Conservation (phyloP, 2,113 vertebrate species). For the Corythaeola cristata region DNA sequence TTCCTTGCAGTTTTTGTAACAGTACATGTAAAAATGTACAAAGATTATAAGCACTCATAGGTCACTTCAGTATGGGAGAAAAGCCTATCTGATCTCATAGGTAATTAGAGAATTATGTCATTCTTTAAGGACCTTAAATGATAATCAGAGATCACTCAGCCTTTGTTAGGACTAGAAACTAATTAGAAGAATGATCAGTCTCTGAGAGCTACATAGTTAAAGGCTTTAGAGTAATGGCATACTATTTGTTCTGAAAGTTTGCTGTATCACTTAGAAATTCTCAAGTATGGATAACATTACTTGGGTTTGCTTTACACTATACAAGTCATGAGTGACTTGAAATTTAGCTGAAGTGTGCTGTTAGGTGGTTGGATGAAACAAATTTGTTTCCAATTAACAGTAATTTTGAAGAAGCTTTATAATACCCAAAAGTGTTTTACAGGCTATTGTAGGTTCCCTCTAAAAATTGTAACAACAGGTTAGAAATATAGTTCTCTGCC, state of each 20-base stretch:
- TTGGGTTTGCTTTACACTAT: background rate
- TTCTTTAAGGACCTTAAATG: background rate
- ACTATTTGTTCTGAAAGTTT: background rate
- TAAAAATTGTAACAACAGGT: background rate
- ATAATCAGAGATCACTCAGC: background rate
- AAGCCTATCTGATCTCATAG: background rate
- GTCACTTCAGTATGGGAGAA: background rate
- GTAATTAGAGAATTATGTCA: background rate
- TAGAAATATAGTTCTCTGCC: background rate
- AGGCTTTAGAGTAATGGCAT: background rate
- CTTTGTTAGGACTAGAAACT: background rate
- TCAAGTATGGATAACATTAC: background rate
- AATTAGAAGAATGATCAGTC: background rate
- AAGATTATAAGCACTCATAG: background rate
- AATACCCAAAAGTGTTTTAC: background rate
- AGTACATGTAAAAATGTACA: background rate
- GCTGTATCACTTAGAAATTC: background rate
- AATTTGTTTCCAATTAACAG: background rate
- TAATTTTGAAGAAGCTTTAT: background rate
- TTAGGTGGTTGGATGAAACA: background rate
- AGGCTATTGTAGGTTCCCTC: background rate
- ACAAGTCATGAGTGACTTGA: background rate
- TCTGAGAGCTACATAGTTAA: background rate
- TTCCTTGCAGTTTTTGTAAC: background rate
- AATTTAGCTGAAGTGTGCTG: background rate